A percentile compares a stretch with the other conserved stretches of the same genome.
Conservation (phyloP, 2,888 invertebrate genomes). For the Drosophila neonasuta region DNA sequence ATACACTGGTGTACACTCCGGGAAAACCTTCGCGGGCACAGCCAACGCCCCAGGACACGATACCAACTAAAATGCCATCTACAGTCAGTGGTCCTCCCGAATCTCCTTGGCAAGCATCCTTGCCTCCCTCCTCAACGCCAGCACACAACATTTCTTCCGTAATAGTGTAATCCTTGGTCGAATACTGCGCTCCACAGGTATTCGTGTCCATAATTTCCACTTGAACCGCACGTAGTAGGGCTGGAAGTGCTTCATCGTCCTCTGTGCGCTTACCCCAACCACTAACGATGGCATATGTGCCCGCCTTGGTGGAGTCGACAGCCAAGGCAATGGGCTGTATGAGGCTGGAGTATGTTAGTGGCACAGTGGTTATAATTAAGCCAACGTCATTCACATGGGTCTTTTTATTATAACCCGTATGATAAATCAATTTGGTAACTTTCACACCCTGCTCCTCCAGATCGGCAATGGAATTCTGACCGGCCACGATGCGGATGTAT, state of each 20-base stretch:
- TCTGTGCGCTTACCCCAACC: constrained; percentile 79
- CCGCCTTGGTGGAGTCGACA: constrained; percentile 55
- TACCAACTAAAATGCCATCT: constrained; percentile 67
- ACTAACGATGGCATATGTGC: constrained; percentile 65
- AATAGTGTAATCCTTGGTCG: constrained; percentile 63
- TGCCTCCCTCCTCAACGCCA: constrained; percentile 65
- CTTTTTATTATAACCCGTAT: constrained; percentile 67
- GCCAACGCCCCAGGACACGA: constrained; percentile 80
- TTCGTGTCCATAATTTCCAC: constrained; percentile 83
- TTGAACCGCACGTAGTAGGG: constrained; percentile 82
- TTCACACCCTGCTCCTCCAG: constrained; percentile 61
- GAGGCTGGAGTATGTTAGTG: constrained; percentile 81
- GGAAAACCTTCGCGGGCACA: constrained; percentile 76
- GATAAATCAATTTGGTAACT: constrained; percentile 65
- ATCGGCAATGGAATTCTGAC: constrained; percentile 67
- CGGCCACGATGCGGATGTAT: constrained; percentile 70
- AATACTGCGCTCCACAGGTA: constrained; percentile 83
- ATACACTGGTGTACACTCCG: constrained; percentile 74
- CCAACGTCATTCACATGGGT: constrained; percentile 85
- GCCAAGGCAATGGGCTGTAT: constrained; percentile 81
- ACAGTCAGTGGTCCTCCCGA: constrained; percentile 79
- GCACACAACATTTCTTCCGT: constrained; percentile 79
- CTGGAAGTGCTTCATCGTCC: constrained; percentile 60
- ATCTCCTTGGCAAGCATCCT: constrained; percentile 79
- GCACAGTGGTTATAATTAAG: constrained; percentile 83